Percentiles rank a stretch among this genome's conserved stretches.
Evolutionary conservation across 2,888 invertebrate species (phyloP).

Genomic region (Sussaba pulchella): DNA sequence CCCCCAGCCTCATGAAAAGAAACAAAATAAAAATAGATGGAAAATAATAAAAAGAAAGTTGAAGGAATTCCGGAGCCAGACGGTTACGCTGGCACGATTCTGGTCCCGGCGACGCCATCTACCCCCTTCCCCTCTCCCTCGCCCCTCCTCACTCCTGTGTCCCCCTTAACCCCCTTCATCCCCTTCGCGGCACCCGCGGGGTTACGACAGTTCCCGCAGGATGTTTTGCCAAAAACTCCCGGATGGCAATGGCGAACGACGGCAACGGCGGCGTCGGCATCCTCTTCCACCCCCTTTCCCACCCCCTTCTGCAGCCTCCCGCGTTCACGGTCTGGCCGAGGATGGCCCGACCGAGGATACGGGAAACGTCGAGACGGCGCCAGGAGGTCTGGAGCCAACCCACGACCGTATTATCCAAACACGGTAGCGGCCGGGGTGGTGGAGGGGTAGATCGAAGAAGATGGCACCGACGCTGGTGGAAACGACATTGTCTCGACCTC

Average conservation of each 20-base stretch:
- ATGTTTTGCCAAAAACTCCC: slow-evolving; percentile 83
- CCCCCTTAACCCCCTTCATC: too few species aligned
- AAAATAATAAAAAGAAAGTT: too few species aligned
- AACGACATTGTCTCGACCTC: slow-evolving; percentile 14
- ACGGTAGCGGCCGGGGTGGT: slow-evolving; percentile 38
- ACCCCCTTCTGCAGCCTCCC: too few species aligned
- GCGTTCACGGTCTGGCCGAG: slow-evolving; percentile 28
- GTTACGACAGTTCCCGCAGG: slow-evolving; percentile 73
- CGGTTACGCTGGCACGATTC: slow-evolving; percentile 51
- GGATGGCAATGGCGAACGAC: too few species aligned
- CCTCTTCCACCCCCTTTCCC: too few species aligned
- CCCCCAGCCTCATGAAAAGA: slow-evolving; percentile 20
- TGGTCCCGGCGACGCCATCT: slow-evolving; percentile 62
- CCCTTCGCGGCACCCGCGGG: too few species aligned
- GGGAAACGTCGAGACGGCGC: slow-evolving; percentile 81
- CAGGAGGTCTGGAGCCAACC: slow-evolving; percentile 82
- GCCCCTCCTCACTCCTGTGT: too few species aligned
- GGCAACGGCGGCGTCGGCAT: too few species aligned
- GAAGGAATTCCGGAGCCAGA: too few species aligned
- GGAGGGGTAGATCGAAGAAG: too few species aligned
- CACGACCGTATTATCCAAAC: slow-evolving; percentile 54
- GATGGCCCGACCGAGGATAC: slow-evolving; percentile 52
- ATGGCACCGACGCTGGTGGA: too few species aligned
- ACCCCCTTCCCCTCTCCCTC: too few species aligned
- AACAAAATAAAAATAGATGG: slow-evolving; percentile 33